Evolutionary conservation across 2,797 vertebrate species (phyloP).

Genomic region (Melopsittacus undulatus): DNA sequence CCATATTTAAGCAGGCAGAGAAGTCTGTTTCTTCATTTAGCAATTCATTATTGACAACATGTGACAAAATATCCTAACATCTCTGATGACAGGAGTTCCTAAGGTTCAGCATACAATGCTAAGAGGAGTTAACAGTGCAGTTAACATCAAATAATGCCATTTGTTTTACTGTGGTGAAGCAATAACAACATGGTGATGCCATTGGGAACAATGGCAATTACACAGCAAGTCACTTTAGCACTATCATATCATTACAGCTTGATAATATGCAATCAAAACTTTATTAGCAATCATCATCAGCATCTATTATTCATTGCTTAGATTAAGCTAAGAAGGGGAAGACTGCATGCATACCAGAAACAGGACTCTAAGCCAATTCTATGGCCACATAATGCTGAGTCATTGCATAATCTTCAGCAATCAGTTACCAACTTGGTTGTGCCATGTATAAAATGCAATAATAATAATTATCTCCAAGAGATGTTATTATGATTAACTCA

Average conservation of each 20-base stretch:
- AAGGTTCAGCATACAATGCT: background rate
- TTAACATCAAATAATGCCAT: background rate
- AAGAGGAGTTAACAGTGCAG: background rate
- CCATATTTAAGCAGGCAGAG: background rate
- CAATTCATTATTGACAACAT: background rate
- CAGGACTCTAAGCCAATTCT: background rate
- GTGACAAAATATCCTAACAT: background rate
- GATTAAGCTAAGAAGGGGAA: background rate
- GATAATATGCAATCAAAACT: slow-evolving; percentile 56
- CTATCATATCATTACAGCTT: slow-evolving; percentile 9
- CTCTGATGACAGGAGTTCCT: background rate
- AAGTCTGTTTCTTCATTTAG: background rate
- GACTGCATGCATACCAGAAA: background rate
- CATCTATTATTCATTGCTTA: slow-evolving; percentile 52
- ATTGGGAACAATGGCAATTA: slow-evolving; percentile 53
- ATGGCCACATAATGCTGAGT: background rate
- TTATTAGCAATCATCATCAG: slow-evolving; percentile 38
- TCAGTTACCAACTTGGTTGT: background rate
- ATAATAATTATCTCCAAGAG: background rate
- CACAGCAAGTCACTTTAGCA: background rate
- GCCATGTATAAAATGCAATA: background rate
- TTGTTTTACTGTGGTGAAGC: slow-evolving; percentile 18
- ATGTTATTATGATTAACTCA: background rate
- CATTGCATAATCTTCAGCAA: background rate
- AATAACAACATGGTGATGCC: slow-evolving; percentile 17